Evolutionary conservation across 2,888 invertebrate species (phyloP), one percentile per base, ranked within the genome.

Genomic region (Amblyjoppa fuscipennis): DNA sequence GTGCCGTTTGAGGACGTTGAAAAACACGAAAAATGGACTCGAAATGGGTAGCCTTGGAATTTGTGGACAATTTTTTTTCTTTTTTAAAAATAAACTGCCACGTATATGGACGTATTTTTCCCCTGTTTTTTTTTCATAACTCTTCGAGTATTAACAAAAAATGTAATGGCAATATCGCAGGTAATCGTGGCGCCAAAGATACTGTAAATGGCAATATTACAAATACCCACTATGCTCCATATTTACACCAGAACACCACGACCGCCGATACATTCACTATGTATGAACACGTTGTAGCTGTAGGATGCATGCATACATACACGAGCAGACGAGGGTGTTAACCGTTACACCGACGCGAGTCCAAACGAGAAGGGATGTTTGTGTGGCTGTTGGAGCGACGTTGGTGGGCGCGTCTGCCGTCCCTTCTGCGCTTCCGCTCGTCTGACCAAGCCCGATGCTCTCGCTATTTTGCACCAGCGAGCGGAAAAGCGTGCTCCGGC

Each of bases 401-500:
- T 41, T 31, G 53, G 28, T 51, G 31, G 77, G 74, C 59, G 49
- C 68, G 79, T 49, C 64, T 31, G 38, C 25, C 51, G 53, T 53
- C 77, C 53, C 75, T 49, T 76, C 59, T 20, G 66, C 68, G 82
- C 85, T 79, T 79, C 71, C 66, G 75, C 51, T 76, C 59, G 70
- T 70, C 69, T 61, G 31, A 28, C 75, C 70, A 51, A 45, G 25
- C 64, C 71, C 80, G 79, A 80, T 73, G 75, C 75, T 59, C 59
- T 59, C 59, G 76, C 79, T 76, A 85, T 83, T 83, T 83, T 76
- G 82, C 76, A 80, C 82, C 71, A 80, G 79, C 71, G 75, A 83
- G 71, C 82, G 76, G 77, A 85, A 83, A 82, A 83, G 79, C 82
- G 68, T 71, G 74, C 70, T 64, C 41, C 34, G 56, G 69, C 75